Evolutionary conservation across 2,797 vertebrate genomes (phyloP).

Genomic region (Thamnophis elegans): DNA sequence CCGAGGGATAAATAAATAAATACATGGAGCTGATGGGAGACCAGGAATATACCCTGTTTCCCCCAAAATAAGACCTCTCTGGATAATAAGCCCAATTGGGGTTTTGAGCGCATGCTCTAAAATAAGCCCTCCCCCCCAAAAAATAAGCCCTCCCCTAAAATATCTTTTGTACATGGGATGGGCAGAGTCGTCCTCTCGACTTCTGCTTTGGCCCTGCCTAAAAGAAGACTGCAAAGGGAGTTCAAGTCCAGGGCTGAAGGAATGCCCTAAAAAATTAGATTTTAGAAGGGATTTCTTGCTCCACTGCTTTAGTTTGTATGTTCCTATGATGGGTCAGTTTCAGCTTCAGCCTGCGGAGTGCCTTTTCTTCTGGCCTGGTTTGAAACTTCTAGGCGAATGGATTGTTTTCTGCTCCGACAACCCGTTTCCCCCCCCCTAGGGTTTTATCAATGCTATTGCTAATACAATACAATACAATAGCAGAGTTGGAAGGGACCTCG

Average conservation of each 20-base stretch:
- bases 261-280: neutral
- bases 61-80: too few relatives aligned
- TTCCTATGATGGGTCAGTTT: constrained; percentile 53
- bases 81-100: too few relatives aligned
- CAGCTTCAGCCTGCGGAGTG: constrained; percentile 49
- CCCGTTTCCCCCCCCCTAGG: constrained; percentile 21
- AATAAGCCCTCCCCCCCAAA: too few relatives aligned
- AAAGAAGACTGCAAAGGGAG: neutral
- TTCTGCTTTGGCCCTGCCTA: neutral
- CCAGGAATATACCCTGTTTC: neutral
- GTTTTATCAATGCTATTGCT: too few relatives aligned
- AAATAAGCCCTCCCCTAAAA: too few relatives aligned
- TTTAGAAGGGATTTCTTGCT: constrained; percentile 30
- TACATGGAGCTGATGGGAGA: neutral
- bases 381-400: constrained; percentile 56
- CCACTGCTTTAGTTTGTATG: constrained; percentile 52
- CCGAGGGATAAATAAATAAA: constrained; percentile 9
- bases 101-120: too few relatives aligned
- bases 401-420: constrained; percentile 45
- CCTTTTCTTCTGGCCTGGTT: constrained; percentile 50
- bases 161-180: constrained; percentile 68
- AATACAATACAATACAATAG: too few relatives aligned
- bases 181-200: neutral
- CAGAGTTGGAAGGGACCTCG: too few relatives aligned
- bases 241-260: too few relatives aligned